Base-by-base conservation (phyloP, 2,888 invertebrate genomes). In the Ashinkailepas kermadecensis region DNA sequence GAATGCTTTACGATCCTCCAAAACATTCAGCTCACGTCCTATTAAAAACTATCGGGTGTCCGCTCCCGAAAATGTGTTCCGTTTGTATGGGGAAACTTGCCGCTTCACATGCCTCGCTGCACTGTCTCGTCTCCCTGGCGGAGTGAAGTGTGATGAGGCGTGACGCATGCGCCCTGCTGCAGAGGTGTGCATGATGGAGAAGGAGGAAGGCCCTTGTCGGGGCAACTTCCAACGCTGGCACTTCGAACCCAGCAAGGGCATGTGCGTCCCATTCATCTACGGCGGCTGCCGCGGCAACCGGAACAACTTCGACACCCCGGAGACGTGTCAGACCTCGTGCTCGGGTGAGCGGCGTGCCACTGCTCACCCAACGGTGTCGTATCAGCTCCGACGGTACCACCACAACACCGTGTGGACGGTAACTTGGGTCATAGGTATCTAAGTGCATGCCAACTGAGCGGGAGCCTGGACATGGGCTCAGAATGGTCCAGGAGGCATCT, bases 241-340 rank as follows among this genome's bases (percentile, higher is more conserved):
- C 88, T 97, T 92, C 87, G 94, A 97, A 87, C 89, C 89, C 57
- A 87, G 90, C 56, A 90, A 90, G 65, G 91, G 91, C 56, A 89
- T 90, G 58, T 98, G 98, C 87, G 92, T 92, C 85, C 91, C 93
- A 10, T 98, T 97, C 88, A 90, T 90, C 81, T 97, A 93, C 88
- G 93, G 93, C 56, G 97, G 96, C 67, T 98, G 98, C 87, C 92
- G 94, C 80, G 95, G 93, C 1, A 97, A 96, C 87, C 90, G 91
- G 74, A 97, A 97, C 88, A 95, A 95, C 87, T 97, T 97, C 88
- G 91, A 91, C 81, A 91, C 91, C 0, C 90, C 91, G 82, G 91
- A 92, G 82, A 90, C 91, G 78, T 96, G 96, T 54, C 39, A 39
- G 39, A 54, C 86, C 90, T 25, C 64, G 21, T 78, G 78, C 78